phyloP scores from a whole-genome alignment of 2,888 invertebrate genomes.

The Coelopa pilipes region DNA sequence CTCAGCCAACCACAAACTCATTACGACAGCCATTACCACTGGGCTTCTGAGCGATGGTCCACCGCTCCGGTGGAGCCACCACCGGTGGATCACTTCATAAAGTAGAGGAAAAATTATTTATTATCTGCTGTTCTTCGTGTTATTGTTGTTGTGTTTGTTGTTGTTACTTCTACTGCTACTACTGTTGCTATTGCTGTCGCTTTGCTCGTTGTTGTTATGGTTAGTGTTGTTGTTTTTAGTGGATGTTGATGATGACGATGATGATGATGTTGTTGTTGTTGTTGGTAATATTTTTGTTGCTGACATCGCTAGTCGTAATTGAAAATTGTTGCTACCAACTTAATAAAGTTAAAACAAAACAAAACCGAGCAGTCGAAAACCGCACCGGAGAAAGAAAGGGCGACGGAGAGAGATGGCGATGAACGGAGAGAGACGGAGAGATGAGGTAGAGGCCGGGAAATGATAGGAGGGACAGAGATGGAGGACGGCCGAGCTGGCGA shows the following conservation, averaged over 20 bases:
- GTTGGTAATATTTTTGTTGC: background rate
- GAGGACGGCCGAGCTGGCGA: background rate
- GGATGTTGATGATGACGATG: no score
- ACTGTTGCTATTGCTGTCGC: no score
- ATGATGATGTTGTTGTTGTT: background rate
- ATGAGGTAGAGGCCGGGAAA: no score
- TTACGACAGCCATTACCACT: background rate
- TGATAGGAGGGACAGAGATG: background rate
- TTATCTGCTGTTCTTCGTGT: background rate
- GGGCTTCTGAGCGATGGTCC: no score
- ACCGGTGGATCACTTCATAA: no score
- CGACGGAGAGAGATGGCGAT: background rate
- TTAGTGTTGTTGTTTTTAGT: no score
- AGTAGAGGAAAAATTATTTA: no score
- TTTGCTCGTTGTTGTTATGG: no score
- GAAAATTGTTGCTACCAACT: conserved; percentile 4
- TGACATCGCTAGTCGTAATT: background rate
- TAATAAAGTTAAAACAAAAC: background rate
- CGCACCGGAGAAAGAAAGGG: background rate
- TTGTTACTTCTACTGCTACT: no score
- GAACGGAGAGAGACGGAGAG: background rate
- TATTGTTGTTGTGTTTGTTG: background rate
- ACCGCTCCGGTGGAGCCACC: no score
- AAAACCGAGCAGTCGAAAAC: background rate
- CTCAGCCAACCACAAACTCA: no score